phyloP scores from a whole-genome alignment of 2,113 vertebrate genomes.

The Isichthys henryi region DNA sequence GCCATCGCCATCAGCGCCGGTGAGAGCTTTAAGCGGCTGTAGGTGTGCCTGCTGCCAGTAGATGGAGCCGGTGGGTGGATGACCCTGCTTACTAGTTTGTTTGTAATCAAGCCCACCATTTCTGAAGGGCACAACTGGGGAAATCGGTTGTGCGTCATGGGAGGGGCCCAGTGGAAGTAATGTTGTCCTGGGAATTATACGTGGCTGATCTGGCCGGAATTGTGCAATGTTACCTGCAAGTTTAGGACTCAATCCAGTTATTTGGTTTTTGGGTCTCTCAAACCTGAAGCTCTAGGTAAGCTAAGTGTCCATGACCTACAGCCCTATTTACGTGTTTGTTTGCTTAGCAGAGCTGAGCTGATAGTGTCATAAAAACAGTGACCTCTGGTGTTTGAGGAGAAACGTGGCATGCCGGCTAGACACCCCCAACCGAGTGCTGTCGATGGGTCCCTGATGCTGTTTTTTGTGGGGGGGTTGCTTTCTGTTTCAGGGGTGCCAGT shows the following conservation, averaged over 20 bases:
- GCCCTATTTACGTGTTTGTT: not conserved
- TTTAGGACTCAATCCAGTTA: not conserved
- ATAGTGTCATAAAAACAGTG: not conserved
- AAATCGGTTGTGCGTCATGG: not conserved
- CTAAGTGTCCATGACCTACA: not conserved
- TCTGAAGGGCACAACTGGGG: not conserved
- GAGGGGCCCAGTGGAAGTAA: not conserved
- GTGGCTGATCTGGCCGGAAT: not conserved
- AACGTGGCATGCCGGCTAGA: not conserved
- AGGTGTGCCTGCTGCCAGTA: not conserved
- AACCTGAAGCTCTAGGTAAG: not conserved
- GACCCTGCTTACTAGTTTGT: not conserved
- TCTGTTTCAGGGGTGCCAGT: slow-evolving; percentile 61
- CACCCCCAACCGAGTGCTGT: not conserved
- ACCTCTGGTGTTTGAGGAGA: not conserved
- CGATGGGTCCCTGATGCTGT: not conserved
- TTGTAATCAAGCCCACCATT: not conserved
- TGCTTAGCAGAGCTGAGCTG: not conserved
- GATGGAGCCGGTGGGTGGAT: not conserved
- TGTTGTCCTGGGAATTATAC: not conserved
- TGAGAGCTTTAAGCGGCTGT: slow-evolving; percentile 25
- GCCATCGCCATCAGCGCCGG: slow-evolving; percentile 62
- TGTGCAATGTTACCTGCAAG: not conserved
- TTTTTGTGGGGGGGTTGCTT: not conserved
- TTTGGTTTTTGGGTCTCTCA: not conserved